Base-by-base conservation (phyloP, 2,113 vertebrate genomes). In the Xerus inauris region DNA sequence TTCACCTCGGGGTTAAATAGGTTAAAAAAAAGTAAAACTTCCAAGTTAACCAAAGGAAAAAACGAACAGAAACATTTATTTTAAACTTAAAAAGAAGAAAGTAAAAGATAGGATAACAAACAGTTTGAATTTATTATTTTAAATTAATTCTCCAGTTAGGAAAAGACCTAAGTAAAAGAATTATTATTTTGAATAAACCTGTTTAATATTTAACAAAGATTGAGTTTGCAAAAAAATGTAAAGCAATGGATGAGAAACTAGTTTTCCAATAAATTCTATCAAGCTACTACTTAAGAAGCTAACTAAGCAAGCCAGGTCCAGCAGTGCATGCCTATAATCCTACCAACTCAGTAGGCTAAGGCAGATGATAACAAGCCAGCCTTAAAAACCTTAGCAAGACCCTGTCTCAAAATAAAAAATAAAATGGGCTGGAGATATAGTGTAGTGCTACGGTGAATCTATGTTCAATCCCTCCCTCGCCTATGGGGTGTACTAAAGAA, bases 21-120 rank as follows among this genome's bases (percentile, higher is more conserved):
- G 45, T 87, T 30, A 84, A 85, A 84, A 85, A 91, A 83, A 22
- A 94, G 84, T n/a, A 87, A 95, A 93, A 13, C 19, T n/a, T 67
- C 35, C 89, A 82, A 38, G 51, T 40, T 76, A 92, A 93, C 49
- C 54, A 84, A 26, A 65, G 49, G 32, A 40, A 20, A 20, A 76
- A 67, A 20, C 10, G 32, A 86, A 80, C 5, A 93, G 38, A 94
- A 81, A 38, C 14, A 42, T 4, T 62, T 81, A 81, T 81, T 92
- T 57, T 73, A 85, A 75, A 72, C 3, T 54, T 54, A 54, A 51
- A 51, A 51, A 54, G 51, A 54, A 45, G 77, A 88, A n/a, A 40
- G 49, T 62, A 30, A 75, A 16, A 40, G 65, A 10, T 2, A 30
- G 4, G 42, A 89, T 45, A 47, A 83, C 26, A 75, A 40, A 12